Base-by-base conservation (phyloP, 30 jellyfish, hydroid and myxozoan genomes). In the Aurelia aurita complex sp. Pacific region DNA sequence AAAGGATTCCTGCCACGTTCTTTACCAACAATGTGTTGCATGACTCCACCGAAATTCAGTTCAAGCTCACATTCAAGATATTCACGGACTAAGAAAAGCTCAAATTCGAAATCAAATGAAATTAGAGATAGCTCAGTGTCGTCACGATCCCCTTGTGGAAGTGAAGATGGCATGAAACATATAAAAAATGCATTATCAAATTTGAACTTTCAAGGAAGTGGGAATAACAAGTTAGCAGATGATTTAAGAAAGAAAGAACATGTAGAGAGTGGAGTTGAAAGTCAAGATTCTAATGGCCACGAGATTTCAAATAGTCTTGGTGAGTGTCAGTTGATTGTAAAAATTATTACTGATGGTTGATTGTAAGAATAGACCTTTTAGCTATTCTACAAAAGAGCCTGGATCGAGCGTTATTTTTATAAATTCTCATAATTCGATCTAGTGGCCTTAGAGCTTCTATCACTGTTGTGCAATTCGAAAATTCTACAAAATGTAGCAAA, bases 31-130 rank as follows among this genome's bases (percentile, higher is more conserved):
- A 87, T 94, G 29, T 88, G 98, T 59, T 94, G 97, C 76, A 97
- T 94, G 77, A 97, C 98, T 29, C 98, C 97, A 10, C 98, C 98
- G 4, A 94, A 94, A 81, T 94, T 94, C 87, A 84, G 96, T 54
- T 73, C 98, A 52, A 72, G 53, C 61, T 42, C 89, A 55, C 82
- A 92, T 43, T 79, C 88, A 36, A 83, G 85, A 36, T 76, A 71
- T 63, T 69, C 89, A 17, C 68, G 73, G 35, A 23, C 65, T 18
- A 77, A 61, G 59, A 72, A 73, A 60, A 67, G 42, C n/a, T 59
- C 52, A 60, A 67, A 53, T 59, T 52, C 77, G 43, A 74, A 84
- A 62, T 50, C 83, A 36, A 71, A 65, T 74, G 79, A 77, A 35
- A 61, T 65, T 64, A 65, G 88, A 38, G 76, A 66, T 46, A 46